Base-by-base conservation (phyloP, 2,113 vertebrate species). In the Carassius gibelio region DNA sequence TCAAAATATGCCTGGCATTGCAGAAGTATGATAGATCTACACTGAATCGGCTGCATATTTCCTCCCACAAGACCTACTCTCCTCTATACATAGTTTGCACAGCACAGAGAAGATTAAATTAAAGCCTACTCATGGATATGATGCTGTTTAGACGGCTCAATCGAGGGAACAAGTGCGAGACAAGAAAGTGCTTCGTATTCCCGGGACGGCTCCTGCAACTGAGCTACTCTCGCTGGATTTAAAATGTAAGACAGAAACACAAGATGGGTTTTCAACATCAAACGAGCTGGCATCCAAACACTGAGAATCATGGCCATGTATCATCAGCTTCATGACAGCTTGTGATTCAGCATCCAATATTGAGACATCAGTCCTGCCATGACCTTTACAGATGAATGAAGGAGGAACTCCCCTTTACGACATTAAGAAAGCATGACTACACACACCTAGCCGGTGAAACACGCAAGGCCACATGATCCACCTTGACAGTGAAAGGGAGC, bases 281-380 rank as follows among this genome's bases (percentile, higher is more conserved):
- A 78, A 62, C 13, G 6, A 26, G 34, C 8, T 36, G 21, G 17
- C 7, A 45, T 36, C 30, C 3, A 38, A 38, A 57, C 1, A 71
- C 38, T 38, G 4, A 23, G 19, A 68, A 78, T 48, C 45, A 57
- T 4, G 15, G 8, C 45, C 5, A 5, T 52, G 19, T 34, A 55
- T 62, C 45, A 19, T 74, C 68, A 52, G 13, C 36, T 38, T 87
- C 26, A 66, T 64, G 64, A 59, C 14, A 45, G 8, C n/a, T 45
- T 75, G 62, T 62, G 14, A 85, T 66, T 57, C 42, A 82, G 66
- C 85, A 69, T 72, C 45, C 30, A 59, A 23, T 72, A 50, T 30
- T 8, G 36, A 57, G 76, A 23, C 34, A 23, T 75, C 72, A 80
- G 8, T 8, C 17, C 10, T 15, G 13, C 36, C 26, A 19, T 48